Evolutionary conservation across 1,140 invertebrate genomes (phyloP), one percentile per base, ranked within the genome.

Genomic region (Lasioglossum baleicum): DNA sequence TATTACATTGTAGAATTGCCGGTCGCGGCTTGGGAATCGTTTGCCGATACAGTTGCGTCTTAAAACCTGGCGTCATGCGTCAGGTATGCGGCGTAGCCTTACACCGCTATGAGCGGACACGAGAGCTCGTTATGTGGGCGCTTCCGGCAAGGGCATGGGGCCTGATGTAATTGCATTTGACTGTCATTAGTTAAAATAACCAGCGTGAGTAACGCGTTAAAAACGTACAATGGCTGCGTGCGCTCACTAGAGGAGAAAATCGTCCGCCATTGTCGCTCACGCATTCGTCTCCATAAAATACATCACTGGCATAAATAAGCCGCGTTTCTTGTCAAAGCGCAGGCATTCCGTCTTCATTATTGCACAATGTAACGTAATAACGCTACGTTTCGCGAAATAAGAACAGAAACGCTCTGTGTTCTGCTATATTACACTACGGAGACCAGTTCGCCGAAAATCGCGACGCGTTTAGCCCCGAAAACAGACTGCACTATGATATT

Each of bases 101-200:
- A 61, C 58, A n/a, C n/a, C 72, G 44, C 17, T 7, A 7, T n/a
- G 44, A 72, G 22, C 76, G 48, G 76, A 65, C 63, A 73, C 76
- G 48, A 72, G 76, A 35, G 60, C 76, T 78, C 69, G 76, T 80
- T 80, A 80, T 75, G 78, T 75, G 72, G 78, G 71, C 78, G 78
- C 78, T 80, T 80, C 78, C 78, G 78, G 78, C 78, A 80, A 80
- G 72, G 78, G 71, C 78, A 75, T 42, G 72, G 71, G 78, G 48
- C 53, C 65, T 40, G 71, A 53, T 75, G 78, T 80, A 80, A 80
- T 80, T 80, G 72, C 78, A 51, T 80, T 80, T 65, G 78, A 67
- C 63, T 67, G 78, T 79, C 40, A 61, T 79, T 66, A 48, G 72
- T 61, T 68, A 48, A 75, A 80, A 80, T 72, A 72, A 72, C 13